These are phyloP conservation scores for Psettodes erumei DNA, from an alignment of 2,113 vertebrate genomes.

Conservation along the genomic window DNA sequence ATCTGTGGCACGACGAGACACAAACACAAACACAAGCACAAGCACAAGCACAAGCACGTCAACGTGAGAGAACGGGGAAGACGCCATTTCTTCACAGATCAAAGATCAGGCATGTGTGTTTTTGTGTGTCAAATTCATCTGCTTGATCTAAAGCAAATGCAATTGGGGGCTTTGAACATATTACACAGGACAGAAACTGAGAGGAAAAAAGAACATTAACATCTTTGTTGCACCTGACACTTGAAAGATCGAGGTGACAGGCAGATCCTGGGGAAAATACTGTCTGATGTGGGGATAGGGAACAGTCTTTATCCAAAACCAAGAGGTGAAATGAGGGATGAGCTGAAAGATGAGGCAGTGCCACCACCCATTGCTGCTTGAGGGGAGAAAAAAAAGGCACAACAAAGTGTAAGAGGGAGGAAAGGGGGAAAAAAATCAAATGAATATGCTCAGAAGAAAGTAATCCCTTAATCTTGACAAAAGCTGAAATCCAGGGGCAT, in stretches of 20 bases:
- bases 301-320: constrained; percentile 38
- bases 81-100: background rate
- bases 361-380: constrained; percentile 20
- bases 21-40: constrained; percentile 1
- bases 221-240: constrained; percentile 41
- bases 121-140: constrained; percentile 11
- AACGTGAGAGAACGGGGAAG: background rate
- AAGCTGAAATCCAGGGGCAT: constrained; percentile 77
- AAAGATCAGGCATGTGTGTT: background rate
- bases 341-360: constrained; percentile 46
- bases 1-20: constrained; percentile 82
- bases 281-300: constrained; percentile 57
- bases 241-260: constrained; percentile 39
- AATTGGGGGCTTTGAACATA: constrained; percentile 20
- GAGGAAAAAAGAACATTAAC: background rate
- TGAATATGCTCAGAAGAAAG: constrained; percentile 73
- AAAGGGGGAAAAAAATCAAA: constrained; percentile 57
- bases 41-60: constrained; percentile 6
- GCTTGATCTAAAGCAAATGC: constrained; percentile 39
- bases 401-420: constrained; percentile 57
- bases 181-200: constrained; percentile 15
- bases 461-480: constrained; percentile 82
- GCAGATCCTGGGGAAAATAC: constrained; percentile 41
- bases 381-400: constrained; percentile 1
- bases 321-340: constrained; percentile 56